A percentile compares a stretch with the other conserved stretches of the same genome.
phyloP scores from a whole-genome alignment of 2,113 vertebrate genomes.

The Phalacrocorax aristotelis region DNA sequence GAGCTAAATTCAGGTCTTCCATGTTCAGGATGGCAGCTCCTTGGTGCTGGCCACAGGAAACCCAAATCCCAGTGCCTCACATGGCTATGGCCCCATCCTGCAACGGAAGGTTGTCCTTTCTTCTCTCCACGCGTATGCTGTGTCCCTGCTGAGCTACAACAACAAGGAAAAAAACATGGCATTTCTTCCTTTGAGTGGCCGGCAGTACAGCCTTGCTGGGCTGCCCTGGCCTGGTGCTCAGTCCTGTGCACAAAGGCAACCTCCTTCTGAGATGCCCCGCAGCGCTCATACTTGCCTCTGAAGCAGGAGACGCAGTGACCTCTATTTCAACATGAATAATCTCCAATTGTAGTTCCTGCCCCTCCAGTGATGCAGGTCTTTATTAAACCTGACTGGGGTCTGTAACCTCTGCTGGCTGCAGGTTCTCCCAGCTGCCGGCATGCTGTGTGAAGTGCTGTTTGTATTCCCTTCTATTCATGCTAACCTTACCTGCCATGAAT shows the following conservation, averaged over 20 bases:
- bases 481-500: constrained; percentile 3
- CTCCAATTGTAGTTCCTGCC: background rate
- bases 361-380: constrained; percentile 19
- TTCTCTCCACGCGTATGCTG: rapidly evolving
- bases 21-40: background rate
- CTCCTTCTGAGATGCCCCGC: background rate
- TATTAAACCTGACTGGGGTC: constrained; percentile 52
- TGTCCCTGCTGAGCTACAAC: background rate
- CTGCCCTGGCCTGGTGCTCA: background rate
- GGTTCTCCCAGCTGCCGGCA: background rate
- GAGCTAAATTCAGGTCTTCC: background rate
- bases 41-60: background rate
- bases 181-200: background rate
- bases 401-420: constrained; percentile 29
- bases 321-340: background rate
- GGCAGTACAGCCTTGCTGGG: background rate
- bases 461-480: constrained; percentile 16
- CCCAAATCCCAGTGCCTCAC: background rate
- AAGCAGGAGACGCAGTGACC: background rate
- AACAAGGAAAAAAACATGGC: background rate
- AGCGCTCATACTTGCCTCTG: background rate
- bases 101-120: background rate
- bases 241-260: background rate
- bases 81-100: rapidly evolving
- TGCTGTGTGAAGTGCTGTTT: constrained; percentile 40